phyloP scores from a whole-genome alignment of 2,797 vertebrate species.

The Anguilla anguilla region DNA sequence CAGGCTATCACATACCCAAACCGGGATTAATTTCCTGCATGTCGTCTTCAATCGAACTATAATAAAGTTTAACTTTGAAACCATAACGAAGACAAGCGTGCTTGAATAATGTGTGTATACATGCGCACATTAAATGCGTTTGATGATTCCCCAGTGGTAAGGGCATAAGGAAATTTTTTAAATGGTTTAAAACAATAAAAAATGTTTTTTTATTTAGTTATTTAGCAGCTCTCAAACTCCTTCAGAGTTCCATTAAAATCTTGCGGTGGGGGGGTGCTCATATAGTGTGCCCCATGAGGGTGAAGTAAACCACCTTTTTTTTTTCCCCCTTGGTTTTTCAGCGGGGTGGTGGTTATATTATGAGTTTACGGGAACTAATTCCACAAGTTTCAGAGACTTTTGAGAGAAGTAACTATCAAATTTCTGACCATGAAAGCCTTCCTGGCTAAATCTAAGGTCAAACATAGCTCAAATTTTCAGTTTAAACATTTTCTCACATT shows the following conservation, averaged over 20 bases:
- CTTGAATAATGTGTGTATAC: neutral
- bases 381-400: too few relatives aligned
- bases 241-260: too few relatives aligned
- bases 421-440: neutral
- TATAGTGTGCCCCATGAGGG: too few relatives aligned
- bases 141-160: neutral
- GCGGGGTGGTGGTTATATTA: neutral
- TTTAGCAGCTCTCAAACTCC: too few relatives aligned
- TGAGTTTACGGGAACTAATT: neutral
- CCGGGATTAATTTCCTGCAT: constrained; percentile 2
- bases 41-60: constrained; percentile 2
- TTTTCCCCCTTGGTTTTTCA: too few relatives aligned
- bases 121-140: neutral
- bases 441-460: neutral
- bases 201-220: too few relatives aligned
- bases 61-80: constrained; percentile 22
- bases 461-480: too few relatives aligned
- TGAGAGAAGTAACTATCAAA: neutral
- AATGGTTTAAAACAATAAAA: neutral
- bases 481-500: too few relatives aligned
- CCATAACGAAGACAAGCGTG: neutral
- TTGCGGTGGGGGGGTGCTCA: too few relatives aligned
- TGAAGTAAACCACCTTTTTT: too few relatives aligned
- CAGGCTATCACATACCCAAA: neutral
- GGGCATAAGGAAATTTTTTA: neutral